A percentile compares a stretch with the other conserved stretches of the same genome.
phyloP scores from a whole-genome alignment of 1,140 invertebrate species.

The Zaprionus capensis region DNA sequence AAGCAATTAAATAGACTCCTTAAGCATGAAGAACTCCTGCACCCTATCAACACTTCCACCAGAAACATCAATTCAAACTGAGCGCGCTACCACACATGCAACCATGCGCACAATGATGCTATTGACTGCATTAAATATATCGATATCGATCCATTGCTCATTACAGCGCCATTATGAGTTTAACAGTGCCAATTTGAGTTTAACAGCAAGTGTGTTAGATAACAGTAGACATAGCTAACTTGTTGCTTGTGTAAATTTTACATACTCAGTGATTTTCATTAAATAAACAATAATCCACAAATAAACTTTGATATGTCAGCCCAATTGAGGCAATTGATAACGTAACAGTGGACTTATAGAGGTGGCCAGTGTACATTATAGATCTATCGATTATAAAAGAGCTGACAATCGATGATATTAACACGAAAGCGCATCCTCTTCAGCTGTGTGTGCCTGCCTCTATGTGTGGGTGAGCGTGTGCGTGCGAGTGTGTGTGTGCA shows the following conservation, averaged over 20 bases:
- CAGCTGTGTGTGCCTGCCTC: slow-evolving; percentile 30
- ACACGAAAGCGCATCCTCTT: slow-evolving; percentile 36
- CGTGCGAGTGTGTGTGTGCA: slow-evolving; percentile 29
- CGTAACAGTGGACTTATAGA: slow-evolving; percentile 12
- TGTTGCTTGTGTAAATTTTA: background rate
- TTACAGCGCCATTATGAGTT: slow-evolving; percentile 1
- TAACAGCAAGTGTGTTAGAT: slow-evolving; percentile 17
- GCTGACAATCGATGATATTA: slow-evolving; percentile 25
- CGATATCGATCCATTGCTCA: background rate
- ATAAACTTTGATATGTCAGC: background rate
- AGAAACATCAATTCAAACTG: background rate
- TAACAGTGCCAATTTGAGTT: slow-evolving; percentile 18
- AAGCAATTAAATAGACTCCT: background rate
- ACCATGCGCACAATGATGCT: background rate
- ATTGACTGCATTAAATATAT: background rate
- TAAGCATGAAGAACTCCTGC: background rate
- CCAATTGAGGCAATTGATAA: background rate
- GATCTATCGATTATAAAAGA: slow-evolving; percentile 19
- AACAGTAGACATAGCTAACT: background rate
- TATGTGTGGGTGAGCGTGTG: slow-evolving; percentile 18
- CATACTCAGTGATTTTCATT: background rate
- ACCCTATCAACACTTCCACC: background rate
- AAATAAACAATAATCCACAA: background rate
- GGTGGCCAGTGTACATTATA: background rate
- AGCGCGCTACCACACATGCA: slow-evolving; percentile 7